Evolutionary conservation across 2,888 invertebrate species (phyloP).

Genomic region (Callyntrura guangdongensis): DNA sequence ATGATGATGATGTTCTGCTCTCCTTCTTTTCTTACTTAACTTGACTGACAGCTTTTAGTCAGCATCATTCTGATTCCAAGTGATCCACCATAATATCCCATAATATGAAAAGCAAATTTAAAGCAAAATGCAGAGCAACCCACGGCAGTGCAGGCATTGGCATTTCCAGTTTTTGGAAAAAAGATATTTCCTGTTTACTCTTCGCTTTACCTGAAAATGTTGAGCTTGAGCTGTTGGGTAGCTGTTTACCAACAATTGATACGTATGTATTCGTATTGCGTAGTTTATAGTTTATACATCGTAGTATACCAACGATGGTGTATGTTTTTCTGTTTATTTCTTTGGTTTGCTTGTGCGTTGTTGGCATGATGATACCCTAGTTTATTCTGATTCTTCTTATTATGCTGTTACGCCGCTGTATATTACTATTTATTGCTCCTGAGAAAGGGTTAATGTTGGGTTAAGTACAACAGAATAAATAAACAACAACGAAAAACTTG

Average conservation of each 20-base stretch:
- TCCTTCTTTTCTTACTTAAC: constrained; percentile 13
- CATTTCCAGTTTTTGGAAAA: constrained; percentile 58
- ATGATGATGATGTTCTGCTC: neutral
- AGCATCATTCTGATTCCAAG: neutral
- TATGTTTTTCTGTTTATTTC: neutral
- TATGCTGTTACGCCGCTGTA: no score
- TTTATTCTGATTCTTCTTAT: no score
- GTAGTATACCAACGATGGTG: neutral
- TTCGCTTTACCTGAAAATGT: neutral
- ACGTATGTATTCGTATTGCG: no score
- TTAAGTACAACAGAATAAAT: no score
- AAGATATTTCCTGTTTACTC: constrained; percentile 12
- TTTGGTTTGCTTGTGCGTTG: neutral
- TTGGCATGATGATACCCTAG: neutral
- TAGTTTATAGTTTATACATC: no score
- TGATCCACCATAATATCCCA: neutral
- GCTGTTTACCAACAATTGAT: neutral
- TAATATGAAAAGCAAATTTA: neutral
- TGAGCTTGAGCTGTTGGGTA: neutral
- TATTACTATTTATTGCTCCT: no score
- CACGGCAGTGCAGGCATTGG: neutral
- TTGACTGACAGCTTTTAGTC: constrained; percentile 41
- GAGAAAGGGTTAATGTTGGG: no score
- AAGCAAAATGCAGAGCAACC: neutral
- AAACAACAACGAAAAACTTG: no score